phyloP scores from a whole-genome alignment of 2,113 vertebrate genomes.

The Pseudonaja textilis region DNA sequence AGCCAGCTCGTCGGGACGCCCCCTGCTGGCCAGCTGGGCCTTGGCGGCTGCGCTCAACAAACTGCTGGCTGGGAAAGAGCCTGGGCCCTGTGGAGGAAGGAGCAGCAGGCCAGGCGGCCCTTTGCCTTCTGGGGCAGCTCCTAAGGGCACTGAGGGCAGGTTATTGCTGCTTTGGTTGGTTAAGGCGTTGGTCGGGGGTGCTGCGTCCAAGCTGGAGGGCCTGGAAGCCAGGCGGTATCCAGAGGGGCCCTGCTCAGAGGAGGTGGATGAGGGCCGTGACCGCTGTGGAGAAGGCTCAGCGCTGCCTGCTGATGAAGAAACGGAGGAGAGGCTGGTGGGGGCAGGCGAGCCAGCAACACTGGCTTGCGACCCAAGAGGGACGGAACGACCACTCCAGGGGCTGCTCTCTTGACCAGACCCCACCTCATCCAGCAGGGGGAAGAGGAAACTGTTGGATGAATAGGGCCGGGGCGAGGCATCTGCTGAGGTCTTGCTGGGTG shows the following conservation, averaged over 20 bases:
- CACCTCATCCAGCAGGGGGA: background rate
- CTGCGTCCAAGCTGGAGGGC: background rate
- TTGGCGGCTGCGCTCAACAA: conserved; percentile 86
- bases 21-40: conserved; percentile 78
- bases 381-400: conserved; percentile 49
- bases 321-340: conserved; percentile 59
- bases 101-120: conserved; percentile 69
- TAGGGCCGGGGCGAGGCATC: conserved; percentile 31
- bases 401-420: background rate
- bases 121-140: conserved; percentile 13
- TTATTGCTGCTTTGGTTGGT: conserved; percentile 68
- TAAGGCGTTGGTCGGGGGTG: conserved; percentile 53
- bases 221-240: conserved; percentile 33
- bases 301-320: conserved; percentile 63
- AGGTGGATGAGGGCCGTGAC: conserved; percentile 58
- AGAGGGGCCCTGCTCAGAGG: conserved; percentile 54
- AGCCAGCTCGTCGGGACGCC: conserved; percentile 44
- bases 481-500: conserved; percentile 43
- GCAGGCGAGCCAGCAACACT: conserved; percentile 62
- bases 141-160: conserved; percentile 47
- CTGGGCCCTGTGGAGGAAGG: conserved; percentile 74
- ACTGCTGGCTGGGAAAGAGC: conserved; percentile 85
- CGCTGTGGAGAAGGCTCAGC: conserved; percentile 49
- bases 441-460: conserved; percentile 11
- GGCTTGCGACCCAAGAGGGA: background rate